Conservation (phyloP, 1,140 invertebrate genomes). For the Cotesia chilonis region DNA sequence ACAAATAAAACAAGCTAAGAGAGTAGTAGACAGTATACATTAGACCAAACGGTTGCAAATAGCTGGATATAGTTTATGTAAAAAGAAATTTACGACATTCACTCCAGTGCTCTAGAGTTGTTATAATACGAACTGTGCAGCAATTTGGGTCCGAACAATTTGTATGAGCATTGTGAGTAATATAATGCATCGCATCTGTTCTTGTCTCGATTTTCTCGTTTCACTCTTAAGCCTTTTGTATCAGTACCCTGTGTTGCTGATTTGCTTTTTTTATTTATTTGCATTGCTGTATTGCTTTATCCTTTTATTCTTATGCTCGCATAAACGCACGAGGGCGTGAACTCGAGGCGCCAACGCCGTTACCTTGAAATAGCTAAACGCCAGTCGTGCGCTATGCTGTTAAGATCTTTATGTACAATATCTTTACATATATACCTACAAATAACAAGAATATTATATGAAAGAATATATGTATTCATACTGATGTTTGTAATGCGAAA, state of each 20-base stretch:
- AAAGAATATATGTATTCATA: too few species aligned
- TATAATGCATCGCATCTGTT: constrained; percentile 5
- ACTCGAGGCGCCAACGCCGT: constrained; percentile 37
- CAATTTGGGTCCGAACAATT: too few species aligned
- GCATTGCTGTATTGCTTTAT: constrained; percentile 9
- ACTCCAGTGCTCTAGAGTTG: not conserved
- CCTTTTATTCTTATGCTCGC: constrained; percentile 25
- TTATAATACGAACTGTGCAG: too few species aligned
- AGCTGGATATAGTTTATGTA: not conserved
- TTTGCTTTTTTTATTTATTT: not conserved
- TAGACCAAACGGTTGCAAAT: not conserved
- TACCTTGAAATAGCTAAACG: constrained; percentile 39
- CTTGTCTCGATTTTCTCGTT: not conserved
- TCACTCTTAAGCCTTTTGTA: constrained; percentile 1
- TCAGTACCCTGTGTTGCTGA: not conserved
- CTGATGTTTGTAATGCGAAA: not conserved
- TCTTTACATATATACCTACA: too few species aligned
- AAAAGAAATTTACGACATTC: not conserved
- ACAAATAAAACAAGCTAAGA: not conserved
- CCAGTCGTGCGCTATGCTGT: constrained; percentile 13
- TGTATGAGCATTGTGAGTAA: too few species aligned
- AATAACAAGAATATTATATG: too few species aligned
- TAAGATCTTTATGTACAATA: too few species aligned
- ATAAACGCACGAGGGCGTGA: constrained; percentile 37
- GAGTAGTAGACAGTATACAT: not conserved